Conservation (phyloP, 2,113 vertebrate genomes). For the Salvator merianae region DNA sequence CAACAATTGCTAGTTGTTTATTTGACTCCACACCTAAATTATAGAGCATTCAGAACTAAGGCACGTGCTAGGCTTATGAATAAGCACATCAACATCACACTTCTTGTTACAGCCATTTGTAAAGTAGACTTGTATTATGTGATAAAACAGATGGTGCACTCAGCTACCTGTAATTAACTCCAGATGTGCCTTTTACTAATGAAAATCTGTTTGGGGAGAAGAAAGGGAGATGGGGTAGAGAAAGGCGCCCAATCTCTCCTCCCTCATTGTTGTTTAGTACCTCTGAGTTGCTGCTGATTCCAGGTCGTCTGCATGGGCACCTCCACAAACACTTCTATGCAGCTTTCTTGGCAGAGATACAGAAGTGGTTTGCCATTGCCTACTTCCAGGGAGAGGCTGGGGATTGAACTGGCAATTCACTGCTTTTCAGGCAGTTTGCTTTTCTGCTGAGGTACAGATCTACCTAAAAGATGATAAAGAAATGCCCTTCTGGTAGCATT, state of each 20-base stretch:
- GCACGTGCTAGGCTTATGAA: not conserved
- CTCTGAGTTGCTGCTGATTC: too few relatives aligned
- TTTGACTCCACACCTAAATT: slow-evolving; percentile 29
- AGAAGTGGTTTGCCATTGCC: too few relatives aligned
- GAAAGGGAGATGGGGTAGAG: not conserved
- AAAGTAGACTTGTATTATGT: not conserved
- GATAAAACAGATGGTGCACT: not conserved
- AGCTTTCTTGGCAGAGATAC: too few relatives aligned
- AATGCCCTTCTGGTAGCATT: too few relatives aligned
- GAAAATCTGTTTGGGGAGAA: not conserved
- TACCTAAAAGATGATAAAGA: not conserved
- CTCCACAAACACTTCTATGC: too few relatives aligned
- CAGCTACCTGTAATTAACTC: not conserved
- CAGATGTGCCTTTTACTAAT: not conserved
- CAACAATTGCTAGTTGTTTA: slow-evolving; percentile 28
- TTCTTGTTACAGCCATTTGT: not conserved
- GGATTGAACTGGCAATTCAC: too few relatives aligned
- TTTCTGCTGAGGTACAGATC: too few relatives aligned
- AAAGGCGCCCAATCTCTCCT: not conserved
- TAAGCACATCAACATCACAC: not conserved
- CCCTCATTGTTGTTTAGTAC: too few relatives aligned
- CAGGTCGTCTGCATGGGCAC: too few relatives aligned
- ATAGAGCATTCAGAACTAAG: not conserved
- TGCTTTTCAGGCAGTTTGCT: too few relatives aligned
- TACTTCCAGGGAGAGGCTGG: too few relatives aligned